phyloP scores from a whole-genome alignment of 1,140 invertebrate genomes.

The Drosophila sproati region DNA sequence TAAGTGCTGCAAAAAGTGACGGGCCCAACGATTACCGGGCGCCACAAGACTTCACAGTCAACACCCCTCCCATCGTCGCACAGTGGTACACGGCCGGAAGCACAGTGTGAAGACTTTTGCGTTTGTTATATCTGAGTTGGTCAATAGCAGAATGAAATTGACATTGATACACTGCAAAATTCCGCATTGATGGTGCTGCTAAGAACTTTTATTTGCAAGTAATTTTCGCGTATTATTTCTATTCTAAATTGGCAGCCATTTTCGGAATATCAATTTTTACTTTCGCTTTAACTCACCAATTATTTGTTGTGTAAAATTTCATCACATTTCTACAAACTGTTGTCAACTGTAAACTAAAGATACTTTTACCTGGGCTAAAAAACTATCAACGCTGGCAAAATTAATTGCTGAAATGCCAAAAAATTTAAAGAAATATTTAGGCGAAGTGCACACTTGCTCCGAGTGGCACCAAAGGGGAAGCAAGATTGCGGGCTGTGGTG shows the following conservation, averaged over 20 bases:
- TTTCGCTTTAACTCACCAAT: too few species aligned
- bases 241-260: too few species aligned
- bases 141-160: not conserved
- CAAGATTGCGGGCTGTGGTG: not conserved
- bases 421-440: slow-evolving; percentile 60
- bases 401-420: slow-evolving; percentile 51
- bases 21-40: slow-evolving; percentile 32
- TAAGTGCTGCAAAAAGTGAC: slow-evolving; percentile 64
- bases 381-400: slow-evolving; percentile 41
- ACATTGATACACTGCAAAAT: not conserved
- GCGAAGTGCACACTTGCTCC: slow-evolving; percentile 58
- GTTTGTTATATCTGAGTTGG: not conserved
- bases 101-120: not conserved
- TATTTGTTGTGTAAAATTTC: not conserved
- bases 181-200: not conserved
- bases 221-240: not conserved
- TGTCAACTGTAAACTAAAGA: slow-evolving; percentile 21
- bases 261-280: too few species aligned
- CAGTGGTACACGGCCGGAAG: slow-evolving; percentile 5
- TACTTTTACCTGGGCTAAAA: slow-evolving; percentile 21
- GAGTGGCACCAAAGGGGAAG: not conserved
- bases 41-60: slow-evolving; percentile 30
- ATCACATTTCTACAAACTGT: not conserved
- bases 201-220: not conserved
- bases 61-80: not conserved